A percentile compares a stretch with the other conserved stretches of the same genome.
Evolutionary conservation across 2,797 vertebrate genomes (phyloP).

Genomic region (Amazonetta brasiliensis): DNA sequence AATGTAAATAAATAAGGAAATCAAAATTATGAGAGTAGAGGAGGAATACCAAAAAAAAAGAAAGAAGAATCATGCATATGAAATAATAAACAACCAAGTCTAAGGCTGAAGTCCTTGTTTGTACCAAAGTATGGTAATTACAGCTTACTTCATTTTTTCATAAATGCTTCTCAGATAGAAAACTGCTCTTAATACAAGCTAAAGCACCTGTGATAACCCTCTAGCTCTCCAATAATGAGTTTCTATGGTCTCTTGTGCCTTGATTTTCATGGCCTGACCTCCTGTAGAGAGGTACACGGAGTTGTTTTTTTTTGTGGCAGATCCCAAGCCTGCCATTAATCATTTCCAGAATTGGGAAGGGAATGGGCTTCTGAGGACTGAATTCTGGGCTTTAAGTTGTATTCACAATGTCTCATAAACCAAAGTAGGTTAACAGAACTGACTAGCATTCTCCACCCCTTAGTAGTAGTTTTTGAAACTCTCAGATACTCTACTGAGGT

Average conservation of each 20-base stretch:
- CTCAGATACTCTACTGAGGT: neutral
- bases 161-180: neutral
- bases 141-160: neutral
- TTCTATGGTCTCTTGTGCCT: neutral
- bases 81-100: neutral
- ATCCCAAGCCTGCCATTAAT: neutral
- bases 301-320: neutral
- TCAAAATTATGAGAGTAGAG: neutral
- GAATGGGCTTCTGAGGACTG: neutral
- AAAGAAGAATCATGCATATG: neutral
- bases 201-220: neutral
- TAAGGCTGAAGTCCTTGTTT: neutral
- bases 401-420: neutral
- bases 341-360: neutral
- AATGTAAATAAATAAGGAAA: neutral
- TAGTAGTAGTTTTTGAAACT: neutral
- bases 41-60: neutral
- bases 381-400: neutral
- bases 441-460: neutral
- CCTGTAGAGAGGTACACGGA: neutral
- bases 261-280: neutral
- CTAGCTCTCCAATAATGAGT: neutral
- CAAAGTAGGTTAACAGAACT: neutral
- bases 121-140: neutral
- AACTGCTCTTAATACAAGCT: neutral